Evolutionary conservation across 2,113 vertebrate genomes (phyloP), one percentile per base, ranked within the genome.

Genomic region (Colistium nudipinnis): DNA sequence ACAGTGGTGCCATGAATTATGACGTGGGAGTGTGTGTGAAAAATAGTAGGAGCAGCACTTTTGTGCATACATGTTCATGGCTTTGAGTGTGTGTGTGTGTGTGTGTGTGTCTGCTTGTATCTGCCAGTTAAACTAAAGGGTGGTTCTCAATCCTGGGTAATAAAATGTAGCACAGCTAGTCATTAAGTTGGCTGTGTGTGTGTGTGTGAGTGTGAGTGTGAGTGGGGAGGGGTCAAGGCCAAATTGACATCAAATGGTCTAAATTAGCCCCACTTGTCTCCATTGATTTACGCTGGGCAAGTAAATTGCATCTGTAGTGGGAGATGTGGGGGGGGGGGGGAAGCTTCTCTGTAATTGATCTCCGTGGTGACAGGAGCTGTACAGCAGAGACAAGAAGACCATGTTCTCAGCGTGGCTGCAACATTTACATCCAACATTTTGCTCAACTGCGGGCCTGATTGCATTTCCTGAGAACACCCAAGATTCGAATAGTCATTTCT

Each of bases 181-280:
- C 83, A 88, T 88, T 88, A 83, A 85, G 63, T 53, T 72, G 45
- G 39, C 47, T 43, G 35, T 0, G 39, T 3, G 39, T 48, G 70
- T 49, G 73, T 33, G 25, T 43, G 43, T 36, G 43, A n/a, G 52
- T 31, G 35, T 65, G 62, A 43, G 67, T n/a, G 64, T 66, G 49
- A 11, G 19, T 22, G 10, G 74, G 76, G 69, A 78, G 62, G 81
- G 89, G 87, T 91, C 90, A 91, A 84, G 85, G 89, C 89, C 91
- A 93, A 92, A 93, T 91, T 86, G 91, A 90, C 88, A 90, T 90
- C 79, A 91, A 90, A 91, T 90, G 89, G 87, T 89, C 85, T 89
- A 91, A 93, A 93, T 93, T 92, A 92, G 91, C 88, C 86, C 86
- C 88, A 84, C 90, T 91, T 89, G 86, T 89, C 83, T 81, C 72